A percentile compares a stretch with the other conserved stretches of the same genome.
Evolutionary conservation across 2,888 invertebrate species (phyloP).

Genomic region (Habrosyne pyritoides): DNA sequence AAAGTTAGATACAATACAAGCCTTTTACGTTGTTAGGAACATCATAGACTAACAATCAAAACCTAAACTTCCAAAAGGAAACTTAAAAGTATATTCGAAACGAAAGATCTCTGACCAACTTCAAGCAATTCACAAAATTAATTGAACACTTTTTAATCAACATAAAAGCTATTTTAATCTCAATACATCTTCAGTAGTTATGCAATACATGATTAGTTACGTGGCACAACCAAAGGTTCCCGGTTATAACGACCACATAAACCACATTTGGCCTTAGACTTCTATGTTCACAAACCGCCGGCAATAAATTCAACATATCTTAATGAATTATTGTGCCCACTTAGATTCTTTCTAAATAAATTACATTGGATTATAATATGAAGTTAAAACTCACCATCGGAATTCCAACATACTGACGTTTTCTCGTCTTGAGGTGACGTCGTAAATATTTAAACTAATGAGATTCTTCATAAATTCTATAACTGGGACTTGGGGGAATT

Average conservation of each 20-base stretch:
- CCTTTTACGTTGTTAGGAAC: too few relatives aligned
- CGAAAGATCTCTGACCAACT: too few relatives aligned
- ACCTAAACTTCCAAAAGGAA: too few relatives aligned
- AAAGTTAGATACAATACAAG: too few relatives aligned
- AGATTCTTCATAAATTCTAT: neutral
- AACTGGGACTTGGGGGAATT: neutral
- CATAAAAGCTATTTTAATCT: conserved; percentile 1
- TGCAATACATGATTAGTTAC: neutral
- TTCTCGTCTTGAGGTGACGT: neutral
- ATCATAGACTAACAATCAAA: too few relatives aligned
- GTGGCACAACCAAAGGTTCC: neutral
- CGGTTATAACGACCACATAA: conserved; percentile 8
- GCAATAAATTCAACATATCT: conserved; percentile 47
- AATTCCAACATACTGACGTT: conserved; percentile 2
- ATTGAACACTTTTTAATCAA: conserved; percentile 1
- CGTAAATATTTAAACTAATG: conserved; percentile 7
- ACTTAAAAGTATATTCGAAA: too few relatives aligned
- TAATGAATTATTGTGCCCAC: conserved; percentile 40
- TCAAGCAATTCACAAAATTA: neutral
- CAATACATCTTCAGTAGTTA: neutral
- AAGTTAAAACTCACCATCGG: conserved; percentile 3
- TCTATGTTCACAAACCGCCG: conserved; percentile 21
- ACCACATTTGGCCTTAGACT: conserved; percentile 5
- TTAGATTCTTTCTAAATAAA: conserved; percentile 38
- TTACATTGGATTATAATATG: conserved; percentile 35